Percentiles rank a stretch among this genome's conserved stretches.
These are phyloP conservation scores for Eulemur coronatus DNA, from an alignment of 2,797 vertebrate species.

Conservation along the genomic window DNA sequence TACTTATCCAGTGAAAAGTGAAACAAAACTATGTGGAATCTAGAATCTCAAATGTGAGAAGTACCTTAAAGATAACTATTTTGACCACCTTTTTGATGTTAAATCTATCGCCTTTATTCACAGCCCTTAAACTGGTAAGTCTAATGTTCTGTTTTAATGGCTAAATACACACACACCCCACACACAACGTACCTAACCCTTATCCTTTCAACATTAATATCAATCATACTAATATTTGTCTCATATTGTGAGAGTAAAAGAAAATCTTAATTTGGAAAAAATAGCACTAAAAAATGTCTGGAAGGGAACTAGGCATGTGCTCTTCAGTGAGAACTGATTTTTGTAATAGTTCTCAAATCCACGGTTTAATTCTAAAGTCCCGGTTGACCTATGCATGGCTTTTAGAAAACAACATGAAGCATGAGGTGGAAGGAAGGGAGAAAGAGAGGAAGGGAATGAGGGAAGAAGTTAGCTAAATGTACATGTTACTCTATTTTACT, in stretches of 20 bases:
- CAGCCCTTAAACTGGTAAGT: not conserved
- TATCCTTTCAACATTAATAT: not conserved
- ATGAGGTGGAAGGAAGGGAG: too few species aligned
- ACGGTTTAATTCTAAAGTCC: not conserved
- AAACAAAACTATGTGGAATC: not conserved
- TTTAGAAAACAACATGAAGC: not conserved
- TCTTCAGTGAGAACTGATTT: not conserved
- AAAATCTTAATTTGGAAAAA: not conserved
- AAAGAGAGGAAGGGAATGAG: not conserved
- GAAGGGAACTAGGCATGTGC: not conserved
- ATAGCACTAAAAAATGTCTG: not conserved
- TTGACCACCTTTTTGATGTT: not conserved
- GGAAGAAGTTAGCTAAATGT: not conserved
- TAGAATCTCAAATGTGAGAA: not conserved
- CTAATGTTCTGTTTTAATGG: not conserved
- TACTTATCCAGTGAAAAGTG: not conserved
- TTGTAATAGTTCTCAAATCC: not conserved
- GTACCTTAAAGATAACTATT: not conserved
- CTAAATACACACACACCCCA: not conserved
- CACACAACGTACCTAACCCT: not conserved
- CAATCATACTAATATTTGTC: not conserved
- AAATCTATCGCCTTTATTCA: not conserved
- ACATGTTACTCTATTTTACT: not conserved
- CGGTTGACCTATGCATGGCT: not conserved
- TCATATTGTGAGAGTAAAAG: not conserved